Evolutionary conservation across 2,888 invertebrate species (phyloP), one percentile per base, ranked within the genome.

Genomic region (Heliconius sara): DNA sequence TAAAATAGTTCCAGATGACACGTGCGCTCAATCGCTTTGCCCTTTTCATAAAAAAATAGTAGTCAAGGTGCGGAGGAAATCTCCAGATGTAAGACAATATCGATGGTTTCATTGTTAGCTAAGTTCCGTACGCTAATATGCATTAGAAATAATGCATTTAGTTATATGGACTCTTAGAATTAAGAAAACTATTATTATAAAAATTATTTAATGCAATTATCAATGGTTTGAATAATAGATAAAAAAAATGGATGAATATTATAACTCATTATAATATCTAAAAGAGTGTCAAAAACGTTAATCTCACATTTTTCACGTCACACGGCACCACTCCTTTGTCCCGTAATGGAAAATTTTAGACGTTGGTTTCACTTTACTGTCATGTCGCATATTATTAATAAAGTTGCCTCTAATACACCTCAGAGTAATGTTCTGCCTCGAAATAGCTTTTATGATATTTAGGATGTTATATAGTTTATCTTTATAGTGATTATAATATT

Each of bases 331-430:
- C 60, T 60, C 52, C 73, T 73, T 72, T 72, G 57, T 72, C 27
- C 34, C 30, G 57, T 70, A 72, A 57, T 72, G 57, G 72, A 72
- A 57, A 34, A 72, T 57, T 72, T 30, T 52, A 57, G 72, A 72
- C 72, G 57, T 72, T 39, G 70, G 16, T 43, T 70, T 34, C n/a
- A 25, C 39, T 73, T 34, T 60, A 34, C 73, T 73, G 60, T 73
- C 60, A 60, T 34, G 34, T 57, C 34, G 13, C 30, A 73, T 73
- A 34, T 73, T 60, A 34, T 73, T 60, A 39, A 73, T 60, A 73
- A 25, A 34, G 16, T 73, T 73, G 34, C 73, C 60, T 73, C n/a
- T 73, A 73, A 73, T 60, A 39, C 10, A 60, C 73, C 60, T 60
- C 60, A 60, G 39, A 13, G 60, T 73, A 73, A 72, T 30, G 30